Evolutionary conservation across 2,888 invertebrate species (phyloP).

Genomic region (Drosophila nr. perissopoda): DNA sequence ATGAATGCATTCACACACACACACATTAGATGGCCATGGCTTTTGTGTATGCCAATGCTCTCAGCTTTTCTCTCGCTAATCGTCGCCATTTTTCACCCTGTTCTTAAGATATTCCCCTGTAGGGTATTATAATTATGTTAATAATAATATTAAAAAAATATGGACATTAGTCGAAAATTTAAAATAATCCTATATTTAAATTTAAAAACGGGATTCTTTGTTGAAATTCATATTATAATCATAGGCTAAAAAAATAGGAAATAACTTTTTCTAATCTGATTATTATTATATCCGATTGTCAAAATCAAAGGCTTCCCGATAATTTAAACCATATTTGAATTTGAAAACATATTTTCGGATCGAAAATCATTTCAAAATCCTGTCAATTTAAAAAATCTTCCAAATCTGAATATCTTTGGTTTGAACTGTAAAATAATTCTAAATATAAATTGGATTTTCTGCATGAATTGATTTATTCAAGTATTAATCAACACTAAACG

Average conservation of each 20-base stretch:
- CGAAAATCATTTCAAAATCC: too few relatives aligned
- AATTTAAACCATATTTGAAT: neutral
- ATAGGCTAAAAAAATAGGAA: too few relatives aligned
- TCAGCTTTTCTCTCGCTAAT: constrained; percentile 45
- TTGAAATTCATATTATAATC: too few relatives aligned
- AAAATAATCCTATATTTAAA: too few relatives aligned
- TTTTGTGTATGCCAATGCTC: constrained; percentile 64
- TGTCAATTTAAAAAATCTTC: too few relatives aligned
- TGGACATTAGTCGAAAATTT: neutral
- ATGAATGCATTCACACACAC: constrained; percentile 29
- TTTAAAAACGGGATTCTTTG: too few relatives aligned
- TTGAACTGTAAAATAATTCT: neutral
- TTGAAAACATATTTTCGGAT: too few relatives aligned
- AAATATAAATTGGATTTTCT: neutral
- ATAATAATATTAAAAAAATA: neutral
- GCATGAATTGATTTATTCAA: neutral
- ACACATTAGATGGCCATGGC: constrained; percentile 32
- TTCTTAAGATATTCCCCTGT: neutral
- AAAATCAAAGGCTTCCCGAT: too few relatives aligned
- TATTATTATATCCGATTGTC: too few relatives aligned
- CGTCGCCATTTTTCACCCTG: constrained; percentile 27
- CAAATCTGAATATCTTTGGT: too few relatives aligned
- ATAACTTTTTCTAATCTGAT: too few relatives aligned
- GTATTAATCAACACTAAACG: neutral
- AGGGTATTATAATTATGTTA: neutral